Evolutionary conservation across 2,888 invertebrate genomes (phyloP).

Genomic region (Augochlorella aurata): DNA sequence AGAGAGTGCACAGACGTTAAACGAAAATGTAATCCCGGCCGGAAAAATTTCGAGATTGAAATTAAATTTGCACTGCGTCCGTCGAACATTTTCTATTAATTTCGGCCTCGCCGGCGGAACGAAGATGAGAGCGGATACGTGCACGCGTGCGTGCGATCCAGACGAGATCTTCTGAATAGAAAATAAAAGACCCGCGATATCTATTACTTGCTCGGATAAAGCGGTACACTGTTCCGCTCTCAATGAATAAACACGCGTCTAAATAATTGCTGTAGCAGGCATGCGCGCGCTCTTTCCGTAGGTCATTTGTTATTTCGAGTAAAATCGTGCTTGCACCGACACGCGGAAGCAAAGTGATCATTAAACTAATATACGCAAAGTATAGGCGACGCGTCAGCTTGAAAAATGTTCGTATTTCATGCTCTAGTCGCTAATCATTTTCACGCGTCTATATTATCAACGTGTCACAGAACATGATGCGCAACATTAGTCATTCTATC

Average conservation of each 20-base stretch:
- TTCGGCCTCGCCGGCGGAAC: neutral
- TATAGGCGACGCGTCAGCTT: neutral
- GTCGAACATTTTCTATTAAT: neutral
- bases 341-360: neutral
- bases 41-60: neutral
- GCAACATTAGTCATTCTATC: constrained; percentile 4
- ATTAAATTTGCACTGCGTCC: neutral
- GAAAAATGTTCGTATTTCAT: constrained; percentile 1
- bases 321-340: neutral
- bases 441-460: constrained; percentile 5
- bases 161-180: neutral
- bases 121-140: too few relatives aligned
- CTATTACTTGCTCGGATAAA: neutral
- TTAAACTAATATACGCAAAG: constrained; percentile 12
- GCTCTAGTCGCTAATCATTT: constrained; percentile 1
- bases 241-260: neutral
- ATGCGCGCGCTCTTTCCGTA: neutral
- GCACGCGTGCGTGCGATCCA: neutral
- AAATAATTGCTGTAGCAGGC: neutral
- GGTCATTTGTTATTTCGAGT: constrained; percentile 1
- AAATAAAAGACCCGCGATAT: neutral
- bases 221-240: neutral
- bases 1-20: neutral
- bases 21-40: neutral
- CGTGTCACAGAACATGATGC: constrained; percentile 7